Conservation (phyloP, 2,113 vertebrate genomes). For the Ptilorrhoa leucosticta region DNA sequence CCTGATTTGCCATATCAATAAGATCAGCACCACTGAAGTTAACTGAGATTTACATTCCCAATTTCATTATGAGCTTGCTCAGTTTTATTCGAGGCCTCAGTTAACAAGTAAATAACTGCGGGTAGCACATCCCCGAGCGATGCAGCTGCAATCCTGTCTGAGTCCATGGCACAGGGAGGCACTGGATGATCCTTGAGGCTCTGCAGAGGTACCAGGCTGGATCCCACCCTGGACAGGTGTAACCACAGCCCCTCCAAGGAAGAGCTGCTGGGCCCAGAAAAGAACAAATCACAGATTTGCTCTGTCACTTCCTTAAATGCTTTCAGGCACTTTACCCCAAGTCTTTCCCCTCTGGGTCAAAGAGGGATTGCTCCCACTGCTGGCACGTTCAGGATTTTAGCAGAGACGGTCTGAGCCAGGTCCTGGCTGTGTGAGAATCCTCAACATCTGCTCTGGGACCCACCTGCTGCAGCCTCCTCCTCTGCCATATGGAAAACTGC, state of each 20-base stretch:
- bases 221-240: rapidly evolving
- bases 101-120: neutral
- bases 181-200: rapidly evolving
- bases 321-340: neutral
- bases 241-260: neutral
- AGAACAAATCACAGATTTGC: neutral
- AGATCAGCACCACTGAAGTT: neutral
- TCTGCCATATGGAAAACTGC: neutral
- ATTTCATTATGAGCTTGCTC: neutral
- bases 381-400: neutral
- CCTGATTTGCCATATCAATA: neutral
- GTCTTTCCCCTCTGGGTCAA: neutral
- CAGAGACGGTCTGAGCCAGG: neutral
- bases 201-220: neutral
- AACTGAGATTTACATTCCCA: neutral
- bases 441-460: neutral
- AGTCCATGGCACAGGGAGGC: neutral
- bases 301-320: neutral
- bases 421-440: neutral
- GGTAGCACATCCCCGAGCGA: rapidly evolving
- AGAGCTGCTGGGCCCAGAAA: neutral
- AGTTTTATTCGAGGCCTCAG: neutral
- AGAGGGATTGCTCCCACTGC: neutral
- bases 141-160: neutral
- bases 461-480: neutral